phyloP scores from a whole-genome alignment of 2,797 vertebrate genomes.

The Amblyraja radiata region DNA sequence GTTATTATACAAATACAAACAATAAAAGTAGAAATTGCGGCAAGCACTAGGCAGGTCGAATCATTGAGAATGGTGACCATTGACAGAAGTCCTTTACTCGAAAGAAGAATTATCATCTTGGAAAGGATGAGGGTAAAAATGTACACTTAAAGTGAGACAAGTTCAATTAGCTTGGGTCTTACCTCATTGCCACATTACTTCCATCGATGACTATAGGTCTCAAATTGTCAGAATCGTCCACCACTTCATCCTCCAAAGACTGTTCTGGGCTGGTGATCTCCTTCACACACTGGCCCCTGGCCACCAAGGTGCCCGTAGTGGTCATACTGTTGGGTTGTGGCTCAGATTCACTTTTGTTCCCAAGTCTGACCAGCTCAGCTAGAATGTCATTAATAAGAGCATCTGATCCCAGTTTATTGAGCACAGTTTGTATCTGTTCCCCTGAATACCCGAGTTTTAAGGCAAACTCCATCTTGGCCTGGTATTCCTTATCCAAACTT shows the following conservation, averaged over 20 bases:
- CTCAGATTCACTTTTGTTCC: conserved; percentile 86
- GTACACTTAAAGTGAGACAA: not conserved
- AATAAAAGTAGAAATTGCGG: too few species aligned
- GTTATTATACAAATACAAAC: too few species aligned
- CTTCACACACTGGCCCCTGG: conserved; percentile 67
- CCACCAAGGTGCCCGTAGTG: conserved; percentile 48
- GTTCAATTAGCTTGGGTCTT: not conserved
- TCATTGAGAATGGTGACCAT: not conserved
- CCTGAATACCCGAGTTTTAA: conserved; percentile 90
- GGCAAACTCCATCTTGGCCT: conserved; percentile 95
- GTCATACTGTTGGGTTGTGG: conserved; percentile 60
- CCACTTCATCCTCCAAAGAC: conserved; percentile 83
- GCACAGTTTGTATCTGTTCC: conserved; percentile 88
- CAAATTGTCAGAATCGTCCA: conserved; percentile 82
- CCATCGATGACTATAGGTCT: conserved; percentile 92
- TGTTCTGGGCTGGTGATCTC: conserved; percentile 78
- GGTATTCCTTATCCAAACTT: conserved; percentile 76
- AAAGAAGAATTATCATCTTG: not conserved
- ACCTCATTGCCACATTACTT: conserved; percentile 98
- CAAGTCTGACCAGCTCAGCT: conserved; percentile 88
- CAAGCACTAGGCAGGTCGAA: too few species aligned
- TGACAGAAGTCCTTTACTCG: not conserved
- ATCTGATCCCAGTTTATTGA: conserved; percentile 82
- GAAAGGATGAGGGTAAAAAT: not conserved
- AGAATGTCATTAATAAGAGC: conserved; percentile 91